A percentile compares a stretch with the other conserved stretches of the same genome.
phyloP scores from a whole-genome alignment of 2,113 vertebrate genomes.

The Phylloscopus whistleri region DNA sequence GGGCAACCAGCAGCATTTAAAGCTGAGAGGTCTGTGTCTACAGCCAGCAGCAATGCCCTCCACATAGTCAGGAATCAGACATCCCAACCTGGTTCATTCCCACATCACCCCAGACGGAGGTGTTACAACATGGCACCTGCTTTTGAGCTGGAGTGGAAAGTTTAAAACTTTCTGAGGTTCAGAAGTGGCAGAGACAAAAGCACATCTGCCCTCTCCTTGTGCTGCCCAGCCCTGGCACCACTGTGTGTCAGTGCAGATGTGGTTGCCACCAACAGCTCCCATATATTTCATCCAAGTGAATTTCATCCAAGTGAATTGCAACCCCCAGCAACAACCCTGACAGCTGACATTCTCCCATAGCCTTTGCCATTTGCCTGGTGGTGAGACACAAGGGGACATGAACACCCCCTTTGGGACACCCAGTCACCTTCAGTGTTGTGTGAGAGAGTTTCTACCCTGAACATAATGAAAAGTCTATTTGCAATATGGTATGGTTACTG shows the following conservation, averaged over 20 bases:
- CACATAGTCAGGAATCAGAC: neutral
- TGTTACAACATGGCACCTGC: neutral
- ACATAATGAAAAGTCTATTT: neutral
- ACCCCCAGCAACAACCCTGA: neutral
- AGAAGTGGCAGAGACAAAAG: neutral
- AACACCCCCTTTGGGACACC: neutral
- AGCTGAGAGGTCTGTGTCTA: neutral
- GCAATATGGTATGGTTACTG: rapidly evolving
- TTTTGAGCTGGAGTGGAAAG: neutral
- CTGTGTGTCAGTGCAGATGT: neutral
- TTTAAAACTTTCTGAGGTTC: neutral
- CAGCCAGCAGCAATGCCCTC: neutral
- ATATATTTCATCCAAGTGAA: neutral
- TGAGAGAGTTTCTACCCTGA: neutral
- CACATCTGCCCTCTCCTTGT: neutral
- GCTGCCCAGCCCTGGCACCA: neutral
- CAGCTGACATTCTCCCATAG: neutral
- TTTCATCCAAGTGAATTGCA: neutral
- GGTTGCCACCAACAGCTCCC: neutral
- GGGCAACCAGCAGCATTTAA: neutral
- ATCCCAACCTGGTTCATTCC: neutral
- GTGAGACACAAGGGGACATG: neutral
- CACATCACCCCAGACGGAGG: neutral
- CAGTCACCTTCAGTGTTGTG: neutral
- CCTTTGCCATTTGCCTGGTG: neutral